phyloP scores from a whole-genome alignment of 2,797 vertebrate species.

The Chrysocyon brachyurus region DNA sequence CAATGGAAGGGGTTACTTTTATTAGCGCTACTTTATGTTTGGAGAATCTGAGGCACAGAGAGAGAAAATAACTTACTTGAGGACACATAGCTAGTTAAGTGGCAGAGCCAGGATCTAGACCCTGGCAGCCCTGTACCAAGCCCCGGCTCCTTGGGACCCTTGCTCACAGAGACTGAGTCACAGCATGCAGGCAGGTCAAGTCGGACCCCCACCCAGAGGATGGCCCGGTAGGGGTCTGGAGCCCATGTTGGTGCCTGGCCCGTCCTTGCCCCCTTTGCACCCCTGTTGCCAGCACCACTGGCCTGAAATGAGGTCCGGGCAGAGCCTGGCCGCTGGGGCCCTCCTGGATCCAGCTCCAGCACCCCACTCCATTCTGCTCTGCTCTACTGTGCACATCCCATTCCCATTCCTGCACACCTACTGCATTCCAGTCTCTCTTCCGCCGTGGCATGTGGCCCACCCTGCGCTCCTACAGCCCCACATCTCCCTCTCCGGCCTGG shows the following conservation, averaged over 20 bases:
- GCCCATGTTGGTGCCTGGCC: background rate
- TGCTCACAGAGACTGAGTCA: background rate
- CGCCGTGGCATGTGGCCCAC: background rate
- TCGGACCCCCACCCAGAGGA: too few species aligned
- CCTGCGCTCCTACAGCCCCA: background rate
- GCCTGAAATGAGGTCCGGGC: background rate
- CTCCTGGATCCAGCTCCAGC: background rate
- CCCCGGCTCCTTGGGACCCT: background rate
- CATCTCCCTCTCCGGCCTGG: background rate
- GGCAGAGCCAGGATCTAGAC: background rate
- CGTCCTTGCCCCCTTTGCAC: background rate
- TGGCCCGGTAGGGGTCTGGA: background rate
- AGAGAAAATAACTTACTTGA: background rate
- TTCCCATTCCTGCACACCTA: fast-evolving
- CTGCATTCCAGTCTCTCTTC: background rate
- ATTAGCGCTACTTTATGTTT: background rate
- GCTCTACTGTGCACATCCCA: fast-evolving
- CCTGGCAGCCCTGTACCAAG: background rate
- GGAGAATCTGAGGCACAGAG: slow-evolving; percentile 5
- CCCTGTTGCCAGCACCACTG: too few species aligned
- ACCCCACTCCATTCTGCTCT: background rate
- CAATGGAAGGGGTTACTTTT: background rate
- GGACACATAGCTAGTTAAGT: background rate
- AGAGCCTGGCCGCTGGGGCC: background rate
- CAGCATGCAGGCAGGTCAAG: background rate